Evolutionary conservation across 1,140 invertebrate genomes (phyloP).

Genomic region (Coenobita brevimanus): DNA sequence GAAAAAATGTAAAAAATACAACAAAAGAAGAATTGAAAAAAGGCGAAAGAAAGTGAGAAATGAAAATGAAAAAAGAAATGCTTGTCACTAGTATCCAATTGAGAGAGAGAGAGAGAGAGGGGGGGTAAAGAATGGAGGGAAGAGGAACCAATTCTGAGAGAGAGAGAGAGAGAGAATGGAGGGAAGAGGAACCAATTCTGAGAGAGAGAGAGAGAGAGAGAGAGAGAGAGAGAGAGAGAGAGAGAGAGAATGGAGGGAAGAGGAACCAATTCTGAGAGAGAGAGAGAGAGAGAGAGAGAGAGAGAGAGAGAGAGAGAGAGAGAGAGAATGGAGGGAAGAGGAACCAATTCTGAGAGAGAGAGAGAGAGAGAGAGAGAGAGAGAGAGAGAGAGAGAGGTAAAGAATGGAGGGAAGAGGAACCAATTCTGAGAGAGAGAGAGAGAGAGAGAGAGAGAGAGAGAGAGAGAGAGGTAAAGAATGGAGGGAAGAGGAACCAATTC

Average conservation of each 20-base stretch:
- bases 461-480: too few relatives aligned
- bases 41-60: not conserved
- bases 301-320: not conserved
- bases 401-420: not conserved
- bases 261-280: not conserved
- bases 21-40: not conserved
- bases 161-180: not conserved
- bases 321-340: not conserved
- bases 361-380: not conserved
- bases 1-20: not conserved
- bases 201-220: not conserved
- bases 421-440: slow-evolving; percentile 3
- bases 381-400: slow-evolving; percentile 5
- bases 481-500: too few relatives aligned
- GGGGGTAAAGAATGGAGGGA: not conserved
- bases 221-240: not conserved
- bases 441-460: slow-evolving; percentile 6
- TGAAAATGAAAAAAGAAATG: not conserved
- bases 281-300: not conserved
- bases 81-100: not conserved
- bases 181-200: not conserved
- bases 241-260: not conserved
- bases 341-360: not conserved
- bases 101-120: slow-evolving; percentile 8
- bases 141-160: too few relatives aligned